These are phyloP conservation scores for Naja naja DNA, from an alignment of 2,113 vertebrate genomes.

Conservation along the genomic window DNA sequence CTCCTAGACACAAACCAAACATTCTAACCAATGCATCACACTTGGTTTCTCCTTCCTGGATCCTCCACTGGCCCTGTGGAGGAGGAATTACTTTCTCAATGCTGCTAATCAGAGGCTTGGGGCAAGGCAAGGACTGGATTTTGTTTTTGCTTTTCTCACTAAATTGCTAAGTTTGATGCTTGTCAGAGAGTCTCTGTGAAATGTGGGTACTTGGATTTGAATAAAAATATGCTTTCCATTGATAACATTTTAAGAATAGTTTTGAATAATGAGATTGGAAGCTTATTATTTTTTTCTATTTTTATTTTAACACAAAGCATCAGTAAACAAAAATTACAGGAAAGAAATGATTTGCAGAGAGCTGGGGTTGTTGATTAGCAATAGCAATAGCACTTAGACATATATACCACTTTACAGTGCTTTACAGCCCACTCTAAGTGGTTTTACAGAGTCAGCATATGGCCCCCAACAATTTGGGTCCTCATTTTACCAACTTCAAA, in stretches of 20 bases:
- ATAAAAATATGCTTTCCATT: neutral
- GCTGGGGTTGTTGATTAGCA: neutral
- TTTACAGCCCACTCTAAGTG: no score
- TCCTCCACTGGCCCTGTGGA: neutral
- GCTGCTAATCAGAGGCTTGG: neutral
- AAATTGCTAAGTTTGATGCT: neutral
- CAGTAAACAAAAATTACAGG: no score
- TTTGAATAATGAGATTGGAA: neutral
- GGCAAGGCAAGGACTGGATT: neutral
- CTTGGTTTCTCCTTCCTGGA: neutral
- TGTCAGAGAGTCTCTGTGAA: neutral
- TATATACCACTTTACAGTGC: no score
- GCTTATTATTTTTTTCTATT: neutral
- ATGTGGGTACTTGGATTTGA: neutral
- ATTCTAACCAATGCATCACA: neutral
- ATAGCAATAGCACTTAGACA: no score
- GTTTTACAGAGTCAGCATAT: no score
- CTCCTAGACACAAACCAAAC: neutral
- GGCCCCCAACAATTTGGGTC: no score
- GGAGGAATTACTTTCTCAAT: neutral
- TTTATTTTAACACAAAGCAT: neutral
- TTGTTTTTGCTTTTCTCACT: neutral
- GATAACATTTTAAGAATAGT: neutral
- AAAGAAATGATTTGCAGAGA: neutral
- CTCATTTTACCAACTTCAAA: no score